Conservation (phyloP, 2,113 vertebrate species). For the Stomatorhinus ivindoensis region DNA sequence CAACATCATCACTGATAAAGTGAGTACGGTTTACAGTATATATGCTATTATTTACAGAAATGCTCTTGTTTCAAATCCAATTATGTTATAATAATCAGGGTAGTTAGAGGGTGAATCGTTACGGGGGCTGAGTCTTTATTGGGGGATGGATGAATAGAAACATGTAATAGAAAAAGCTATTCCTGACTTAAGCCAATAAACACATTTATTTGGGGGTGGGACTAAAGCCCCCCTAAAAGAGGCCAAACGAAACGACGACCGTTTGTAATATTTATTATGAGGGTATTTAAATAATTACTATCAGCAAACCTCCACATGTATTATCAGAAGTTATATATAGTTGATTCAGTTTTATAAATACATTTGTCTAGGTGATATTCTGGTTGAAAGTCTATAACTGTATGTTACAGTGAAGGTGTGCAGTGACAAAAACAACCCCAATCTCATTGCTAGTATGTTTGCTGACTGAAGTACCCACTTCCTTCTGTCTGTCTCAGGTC, state of each 20-base stretch:
- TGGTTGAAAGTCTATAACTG: not conserved
- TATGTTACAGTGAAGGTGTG: not conserved
- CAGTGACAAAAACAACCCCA: not conserved
- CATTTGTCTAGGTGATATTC: not conserved
- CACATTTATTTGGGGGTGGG: not conserved
- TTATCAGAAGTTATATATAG: not conserved
- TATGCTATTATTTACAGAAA: not conserved
- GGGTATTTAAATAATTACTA: not conserved
- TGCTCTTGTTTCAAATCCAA: not conserved
- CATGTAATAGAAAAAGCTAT: not conserved
- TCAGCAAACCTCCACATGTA: not conserved
- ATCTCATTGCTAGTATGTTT: not conserved
- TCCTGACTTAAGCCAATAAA: not conserved
- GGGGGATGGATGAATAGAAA: not conserved
- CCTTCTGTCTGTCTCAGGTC: conserved; percentile 45
- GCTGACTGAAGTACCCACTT: not conserved
- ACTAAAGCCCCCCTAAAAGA: not conserved
- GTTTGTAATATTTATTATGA: not conserved
- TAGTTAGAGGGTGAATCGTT: not conserved
- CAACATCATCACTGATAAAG: conserved; percentile 59
- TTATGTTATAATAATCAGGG: not conserved
- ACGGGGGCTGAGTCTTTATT: not conserved
- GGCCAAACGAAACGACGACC: not conserved
- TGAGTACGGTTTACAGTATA: conserved; percentile 41
- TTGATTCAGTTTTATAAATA: not conserved